phyloP scores from a whole-genome alignment of 2,888 invertebrate genomes.

The Halictus quadricinctus region DNA sequence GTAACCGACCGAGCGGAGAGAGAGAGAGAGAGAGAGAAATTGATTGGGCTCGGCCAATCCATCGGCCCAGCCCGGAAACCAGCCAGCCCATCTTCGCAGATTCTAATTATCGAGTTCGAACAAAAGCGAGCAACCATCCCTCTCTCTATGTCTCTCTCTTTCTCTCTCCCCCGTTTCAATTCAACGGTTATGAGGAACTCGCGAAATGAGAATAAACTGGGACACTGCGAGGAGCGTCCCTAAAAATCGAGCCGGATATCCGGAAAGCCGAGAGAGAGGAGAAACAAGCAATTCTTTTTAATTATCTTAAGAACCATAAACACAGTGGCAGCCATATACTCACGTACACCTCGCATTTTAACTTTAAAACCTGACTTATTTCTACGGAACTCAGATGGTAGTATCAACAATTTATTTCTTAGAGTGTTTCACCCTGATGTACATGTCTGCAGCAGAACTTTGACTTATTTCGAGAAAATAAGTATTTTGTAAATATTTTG shows the following conservation, averaged over 20 bases:
- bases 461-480: too few relatives aligned
- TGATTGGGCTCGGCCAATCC: conserved; percentile 17
- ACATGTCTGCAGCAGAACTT: too few relatives aligned
- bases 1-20: not conserved
- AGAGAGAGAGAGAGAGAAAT: conserved; percentile 16
- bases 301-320: not conserved
- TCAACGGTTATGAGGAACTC: not conserved
- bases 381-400: too few relatives aligned
- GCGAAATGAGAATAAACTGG: conserved; percentile 21
- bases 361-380: too few relatives aligned
- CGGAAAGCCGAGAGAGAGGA: not conserved
- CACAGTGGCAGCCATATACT: not conserved
- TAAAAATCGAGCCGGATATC: conserved; percentile 2
- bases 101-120: conserved; percentile 36
- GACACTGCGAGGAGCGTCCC: not conserved
- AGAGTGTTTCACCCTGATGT: too few relatives aligned
- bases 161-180: not conserved
- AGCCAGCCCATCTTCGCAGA: not conserved
- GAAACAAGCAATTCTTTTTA: not conserved
- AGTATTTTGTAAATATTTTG: too few relatives aligned
- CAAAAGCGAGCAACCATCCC: not conserved
- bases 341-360: too few relatives aligned
- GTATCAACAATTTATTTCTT: too few relatives aligned
- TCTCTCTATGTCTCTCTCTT: too few relatives aligned
- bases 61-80: conserved; percentile 10